Evolutionary conservation across 2,113 vertebrate genomes (phyloP), one percentile per base, ranked within the genome.

Genomic region (Lagopus muta): DNA sequence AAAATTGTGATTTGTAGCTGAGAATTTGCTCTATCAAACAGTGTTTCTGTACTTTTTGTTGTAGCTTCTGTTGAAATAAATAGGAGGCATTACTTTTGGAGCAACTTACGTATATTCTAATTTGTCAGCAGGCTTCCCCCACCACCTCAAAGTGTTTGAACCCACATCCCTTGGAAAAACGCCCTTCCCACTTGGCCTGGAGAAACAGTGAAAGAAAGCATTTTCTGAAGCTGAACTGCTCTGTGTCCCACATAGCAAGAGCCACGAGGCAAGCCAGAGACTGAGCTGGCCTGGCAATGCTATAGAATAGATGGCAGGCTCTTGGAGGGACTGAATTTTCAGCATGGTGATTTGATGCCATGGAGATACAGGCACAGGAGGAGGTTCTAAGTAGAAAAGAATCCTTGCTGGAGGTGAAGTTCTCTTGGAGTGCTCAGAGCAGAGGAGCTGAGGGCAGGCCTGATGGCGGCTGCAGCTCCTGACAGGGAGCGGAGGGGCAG

Each of bases 211-310:
- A 32, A 18, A 28, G 52, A 54, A 82, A 66, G 30, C 14, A 7
- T 32, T 86, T 91, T 60, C 24, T 30, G 32, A 77, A 77, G 67
- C 1, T 3, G 45, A 77, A 16, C 36, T 73, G 1, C 30, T 12
- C 5, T 79, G 52, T 27, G 20, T 7, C 9, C 6, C 47, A 47
- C 15, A 42, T 64, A 36, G 9, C 14, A 38, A 70, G 30, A 70
- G 19, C 58, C 24, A 1, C 0, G 2, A 47, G 47, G 19, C 27
- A 72, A 22, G 25, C 11, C 22, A 30, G 27, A 21, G 4, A 36
- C 15, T 40, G 57, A 36, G 38, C 42, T 76, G 75, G 13, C 45
- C 64, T 54, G 12, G 11, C 4, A 1, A 8, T 3, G 8, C 3
- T 2, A 10, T 4, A 27, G 28, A 10, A 5, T 43, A 43, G 64